Evolutionary conservation across 2,797 vertebrate species (phyloP).

Genomic region (Pangasius djambal): DNA sequence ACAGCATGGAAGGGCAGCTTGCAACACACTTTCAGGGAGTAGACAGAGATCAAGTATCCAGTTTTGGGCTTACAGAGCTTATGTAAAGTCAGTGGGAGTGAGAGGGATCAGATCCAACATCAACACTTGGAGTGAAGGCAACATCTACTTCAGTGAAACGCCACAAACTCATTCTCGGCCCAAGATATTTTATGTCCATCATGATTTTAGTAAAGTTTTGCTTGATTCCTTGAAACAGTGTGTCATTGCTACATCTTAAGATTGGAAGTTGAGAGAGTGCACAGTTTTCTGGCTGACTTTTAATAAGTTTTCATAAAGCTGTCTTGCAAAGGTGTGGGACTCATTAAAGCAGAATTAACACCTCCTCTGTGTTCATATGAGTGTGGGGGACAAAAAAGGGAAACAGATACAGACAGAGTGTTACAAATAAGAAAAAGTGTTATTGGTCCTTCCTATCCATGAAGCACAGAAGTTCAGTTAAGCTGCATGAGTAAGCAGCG

Average conservation of each 20-base stretch:
- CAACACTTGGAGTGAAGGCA: constrained; percentile 40
- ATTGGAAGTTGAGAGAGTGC: constrained; percentile 1
- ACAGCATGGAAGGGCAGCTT: constrained; percentile 45
- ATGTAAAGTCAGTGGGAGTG: constrained; percentile 43
- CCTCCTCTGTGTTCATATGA: constrained; percentile 16
- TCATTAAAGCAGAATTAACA: constrained; percentile 65
- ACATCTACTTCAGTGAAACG: constrained; percentile 37
- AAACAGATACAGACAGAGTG: neutral
- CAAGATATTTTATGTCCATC: constrained; percentile 13
- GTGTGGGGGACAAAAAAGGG: neutral
- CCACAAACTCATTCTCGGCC: constrained; percentile 20
- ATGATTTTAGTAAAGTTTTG: constrained; percentile 13
- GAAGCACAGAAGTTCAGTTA: neutral
- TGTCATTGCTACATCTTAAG: constrained; percentile 13
- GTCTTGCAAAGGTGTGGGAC: constrained; percentile 46
- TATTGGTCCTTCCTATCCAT: neutral
- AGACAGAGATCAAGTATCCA: constrained; percentile 40
- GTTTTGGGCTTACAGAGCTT: constrained; percentile 43
- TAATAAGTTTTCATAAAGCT: constrained; percentile 52
- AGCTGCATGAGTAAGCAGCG: neutral
- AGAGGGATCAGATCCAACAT: constrained; percentile 46
- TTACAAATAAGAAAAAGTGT: constrained; percentile 15
- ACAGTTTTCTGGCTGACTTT: constrained; percentile 19
- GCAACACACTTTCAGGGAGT: constrained; percentile 45
- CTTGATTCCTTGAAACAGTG: constrained; percentile 2